phyloP scores from a whole-genome alignment of 2,113 vertebrate genomes.

The Ardeotis arabs region DNA sequence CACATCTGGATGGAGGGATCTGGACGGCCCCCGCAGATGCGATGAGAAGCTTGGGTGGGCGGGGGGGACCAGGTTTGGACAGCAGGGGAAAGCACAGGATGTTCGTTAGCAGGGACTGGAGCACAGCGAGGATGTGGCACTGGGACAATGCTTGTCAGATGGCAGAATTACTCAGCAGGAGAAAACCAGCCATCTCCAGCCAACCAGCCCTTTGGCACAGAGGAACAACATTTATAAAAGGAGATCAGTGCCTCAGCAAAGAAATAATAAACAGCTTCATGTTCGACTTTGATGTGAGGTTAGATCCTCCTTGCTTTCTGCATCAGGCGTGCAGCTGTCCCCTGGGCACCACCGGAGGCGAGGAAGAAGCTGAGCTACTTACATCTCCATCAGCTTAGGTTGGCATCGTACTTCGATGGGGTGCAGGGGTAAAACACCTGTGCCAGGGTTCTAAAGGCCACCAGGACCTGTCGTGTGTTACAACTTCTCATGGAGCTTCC shows the following conservation, averaged over 20 bases:
- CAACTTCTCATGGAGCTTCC: background rate
- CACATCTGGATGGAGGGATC: background rate
- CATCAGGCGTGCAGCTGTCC: background rate
- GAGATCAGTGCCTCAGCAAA: background rate
- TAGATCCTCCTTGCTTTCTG: background rate
- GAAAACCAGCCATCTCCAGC: background rate
- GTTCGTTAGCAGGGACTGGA: background rate
- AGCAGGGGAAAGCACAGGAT: background rate
- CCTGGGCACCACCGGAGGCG: background rate
- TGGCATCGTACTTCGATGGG: background rate
- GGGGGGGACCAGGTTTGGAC: background rate
- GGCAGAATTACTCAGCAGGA: background rate
- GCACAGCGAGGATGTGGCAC: background rate
- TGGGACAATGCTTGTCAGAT: background rate
- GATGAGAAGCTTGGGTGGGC: background rate
- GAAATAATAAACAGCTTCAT: background rate
- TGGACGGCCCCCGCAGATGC: background rate
- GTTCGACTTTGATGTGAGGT: background rate
- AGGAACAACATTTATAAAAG: background rate
- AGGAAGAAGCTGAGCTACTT: background rate
- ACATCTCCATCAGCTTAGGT: background rate
- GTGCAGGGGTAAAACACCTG: background rate
- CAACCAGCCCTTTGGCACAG: background rate
- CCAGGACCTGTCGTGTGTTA: background rate
- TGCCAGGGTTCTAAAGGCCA: background rate